These are phyloP conservation scores for Gadus macrocephalus DNA, from an alignment of 2,113 vertebrate genomes.

Conservation along the genomic window DNA sequence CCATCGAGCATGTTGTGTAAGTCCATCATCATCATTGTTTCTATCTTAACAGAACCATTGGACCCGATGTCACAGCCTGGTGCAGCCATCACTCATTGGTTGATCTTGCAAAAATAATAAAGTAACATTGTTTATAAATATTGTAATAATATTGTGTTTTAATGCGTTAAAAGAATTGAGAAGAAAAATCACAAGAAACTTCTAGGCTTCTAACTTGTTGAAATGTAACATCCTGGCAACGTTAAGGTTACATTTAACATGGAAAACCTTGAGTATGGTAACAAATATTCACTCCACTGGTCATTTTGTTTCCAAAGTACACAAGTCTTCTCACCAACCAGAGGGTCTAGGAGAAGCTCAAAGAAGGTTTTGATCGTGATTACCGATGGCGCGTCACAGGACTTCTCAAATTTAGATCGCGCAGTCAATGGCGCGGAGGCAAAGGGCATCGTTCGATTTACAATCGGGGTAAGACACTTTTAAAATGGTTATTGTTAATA, in stretches of 20 bases:
- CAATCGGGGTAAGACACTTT: conserved; percentile 59
- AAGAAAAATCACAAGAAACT: background rate
- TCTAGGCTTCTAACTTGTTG: too few relatives aligned
- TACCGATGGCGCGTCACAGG: conserved; percentile 63
- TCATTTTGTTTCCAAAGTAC: conserved; percentile 27
- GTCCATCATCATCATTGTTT: conserved; percentile 9
- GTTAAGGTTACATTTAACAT: too few relatives aligned
- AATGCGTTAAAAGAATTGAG: too few relatives aligned
- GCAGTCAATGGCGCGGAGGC: background rate
- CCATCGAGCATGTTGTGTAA: conserved; percentile 60
- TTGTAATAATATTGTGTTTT: too few relatives aligned
- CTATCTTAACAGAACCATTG: too few relatives aligned
- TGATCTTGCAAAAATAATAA: too few relatives aligned
- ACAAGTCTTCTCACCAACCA: background rate
- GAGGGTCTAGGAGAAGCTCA: conserved; percentile 38
- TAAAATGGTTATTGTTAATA: background rate
- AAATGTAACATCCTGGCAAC: too few relatives aligned
- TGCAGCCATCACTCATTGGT: too few relatives aligned
- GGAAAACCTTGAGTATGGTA: background rate
- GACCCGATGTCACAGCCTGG: too few relatives aligned
- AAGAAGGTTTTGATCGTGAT: conserved; percentile 67
- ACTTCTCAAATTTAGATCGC: accelerated
- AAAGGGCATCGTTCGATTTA: conserved; percentile 53
- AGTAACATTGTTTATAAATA: too few relatives aligned
- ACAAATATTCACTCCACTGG: background rate